Conservation (phyloP, 1,140 invertebrate genomes). For the Thrips palmi region DNA sequence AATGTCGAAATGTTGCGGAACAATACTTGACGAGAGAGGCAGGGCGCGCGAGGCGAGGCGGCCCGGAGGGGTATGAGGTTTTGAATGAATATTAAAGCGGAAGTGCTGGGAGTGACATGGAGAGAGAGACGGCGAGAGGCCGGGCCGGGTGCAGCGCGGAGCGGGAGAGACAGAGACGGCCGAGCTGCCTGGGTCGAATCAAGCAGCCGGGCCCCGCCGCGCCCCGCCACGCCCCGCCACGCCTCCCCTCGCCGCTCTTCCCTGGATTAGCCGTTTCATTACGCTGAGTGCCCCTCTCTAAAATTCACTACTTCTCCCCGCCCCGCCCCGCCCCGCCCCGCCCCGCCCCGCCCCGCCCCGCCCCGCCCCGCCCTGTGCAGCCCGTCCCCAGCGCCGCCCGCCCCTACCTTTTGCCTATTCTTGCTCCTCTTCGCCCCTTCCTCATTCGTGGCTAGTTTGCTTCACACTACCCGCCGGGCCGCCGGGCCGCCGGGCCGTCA, state of each 20-base stretch:
- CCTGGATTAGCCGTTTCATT: slow-evolving; percentile 7
- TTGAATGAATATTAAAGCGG: too few relatives aligned
- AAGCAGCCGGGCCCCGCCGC: slow-evolving; percentile 4
- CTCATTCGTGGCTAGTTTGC: slow-evolving; percentile 9
- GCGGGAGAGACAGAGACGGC: background rate
- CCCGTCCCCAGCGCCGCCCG: slow-evolving; percentile 5
- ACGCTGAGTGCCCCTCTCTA: slow-evolving; percentile 1
- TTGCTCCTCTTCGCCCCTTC: slow-evolving; percentile 5
- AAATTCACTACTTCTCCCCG: background rate
- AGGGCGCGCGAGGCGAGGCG: too few relatives aligned
- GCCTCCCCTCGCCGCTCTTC: slow-evolving; percentile 2
- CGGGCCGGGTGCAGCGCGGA: background rate
- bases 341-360: background rate
- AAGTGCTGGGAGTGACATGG: slow-evolving; percentile 9
- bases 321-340: background rate
- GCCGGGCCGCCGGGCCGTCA: too few relatives aligned
- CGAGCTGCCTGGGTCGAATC: slow-evolving; percentile 5
- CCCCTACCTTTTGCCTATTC: slow-evolving; percentile 4
- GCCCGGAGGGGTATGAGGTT: too few relatives aligned
- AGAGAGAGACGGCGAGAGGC: background rate
- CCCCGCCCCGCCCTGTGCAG: background rate
- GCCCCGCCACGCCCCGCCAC: slow-evolving; percentile 4
- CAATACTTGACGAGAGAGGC: too few relatives aligned
- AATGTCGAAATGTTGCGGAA: too few relatives aligned
- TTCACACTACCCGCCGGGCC: too few relatives aligned